These are phyloP conservation scores for Drosophila atroscutellata DNA, from an alignment of 2,888 invertebrate genomes.

Conservation along the genomic window DNA sequence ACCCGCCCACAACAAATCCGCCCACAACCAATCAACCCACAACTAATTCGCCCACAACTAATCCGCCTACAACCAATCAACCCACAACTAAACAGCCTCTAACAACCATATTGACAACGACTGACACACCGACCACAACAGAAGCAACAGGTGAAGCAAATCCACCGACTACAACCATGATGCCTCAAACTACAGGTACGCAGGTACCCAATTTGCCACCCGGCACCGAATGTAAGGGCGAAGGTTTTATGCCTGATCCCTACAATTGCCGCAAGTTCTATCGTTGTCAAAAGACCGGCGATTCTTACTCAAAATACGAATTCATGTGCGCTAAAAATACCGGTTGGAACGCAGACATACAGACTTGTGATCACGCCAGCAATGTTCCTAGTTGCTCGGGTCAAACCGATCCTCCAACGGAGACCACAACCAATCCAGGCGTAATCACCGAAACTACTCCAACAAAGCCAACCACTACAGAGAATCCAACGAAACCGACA, in stretches of 20 bases:
- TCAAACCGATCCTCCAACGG: slow-evolving; percentile 54
- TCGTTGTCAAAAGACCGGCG: slow-evolving; percentile 86
- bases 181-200: slow-evolving; percentile 61
- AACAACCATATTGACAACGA: slow-evolving; percentile 30
- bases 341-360: slow-evolving; percentile 88
- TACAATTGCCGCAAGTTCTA: slow-evolving; percentile 87
- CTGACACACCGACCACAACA: slow-evolving; percentile 32
- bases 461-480: slow-evolving; percentile 44
- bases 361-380: slow-evolving; percentile 87
- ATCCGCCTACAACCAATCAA: slow-evolving; percentile 3
- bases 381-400: slow-evolving; percentile 81
- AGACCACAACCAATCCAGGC: slow-evolving; percentile 40
- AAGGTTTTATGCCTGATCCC: slow-evolving; percentile 88
- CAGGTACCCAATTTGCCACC: slow-evolving; percentile 78
- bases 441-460: slow-evolving; percentile 25
- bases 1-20: neutral
- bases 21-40: neutral
- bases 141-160: slow-evolving; percentile 26
- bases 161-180: slow-evolving; percentile 58
- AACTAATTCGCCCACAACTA: slow-evolving; percentile 17
- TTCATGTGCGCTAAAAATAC: slow-evolving; percentile 89
- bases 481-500: slow-evolving; percentile 30
- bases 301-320: slow-evolving; percentile 84
- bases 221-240: slow-evolving; percentile 85
- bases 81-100: slow-evolving; percentile 14